Conservation (phyloP, 2,797 vertebrate species). For the Hydrolagus colliei region DNA sequence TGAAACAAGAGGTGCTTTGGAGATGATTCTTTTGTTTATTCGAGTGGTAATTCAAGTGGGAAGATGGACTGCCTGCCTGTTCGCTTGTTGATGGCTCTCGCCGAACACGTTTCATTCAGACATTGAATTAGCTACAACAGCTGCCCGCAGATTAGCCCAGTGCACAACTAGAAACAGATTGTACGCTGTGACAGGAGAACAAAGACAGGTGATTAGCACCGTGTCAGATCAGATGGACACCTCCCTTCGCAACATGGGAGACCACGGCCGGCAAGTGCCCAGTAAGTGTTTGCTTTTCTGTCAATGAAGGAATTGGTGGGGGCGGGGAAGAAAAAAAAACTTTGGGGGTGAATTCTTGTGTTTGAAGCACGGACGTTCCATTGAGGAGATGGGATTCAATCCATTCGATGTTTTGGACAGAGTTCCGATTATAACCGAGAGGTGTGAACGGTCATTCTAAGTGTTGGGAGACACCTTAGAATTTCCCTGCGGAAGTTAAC, state of each 20-base stretch:
- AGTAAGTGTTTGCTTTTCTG: slow-evolving; percentile 39
- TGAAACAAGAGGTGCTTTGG: no score
- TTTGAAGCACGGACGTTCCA: background rate
- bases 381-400: background rate
- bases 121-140: slow-evolving; percentile 66
- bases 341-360: no score
- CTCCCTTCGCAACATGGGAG: slow-evolving; percentile 50
- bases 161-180: slow-evolving; percentile 61
- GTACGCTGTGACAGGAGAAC: slow-evolving; percentile 50
- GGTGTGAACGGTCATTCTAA: background rate
- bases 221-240: slow-evolving; percentile 40
- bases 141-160: slow-evolving; percentile 59
- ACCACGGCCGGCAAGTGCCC: slow-evolving; percentile 37
- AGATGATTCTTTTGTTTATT: no score
- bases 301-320: background rate
- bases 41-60: slow-evolving; percentile 33
- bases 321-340: background rate
- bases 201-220: slow-evolving; percentile 42
- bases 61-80: slow-evolving; percentile 40
- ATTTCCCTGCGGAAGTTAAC: background rate
- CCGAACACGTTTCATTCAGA: slow-evolving; percentile 49
- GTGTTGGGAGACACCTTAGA: background rate
- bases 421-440: background rate
- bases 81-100: slow-evolving; percentile 41
- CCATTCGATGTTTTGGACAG: background rate